Base-by-base conservation (phyloP, 2,888 invertebrate genomes). In the Stenodema calcarata region DNA sequence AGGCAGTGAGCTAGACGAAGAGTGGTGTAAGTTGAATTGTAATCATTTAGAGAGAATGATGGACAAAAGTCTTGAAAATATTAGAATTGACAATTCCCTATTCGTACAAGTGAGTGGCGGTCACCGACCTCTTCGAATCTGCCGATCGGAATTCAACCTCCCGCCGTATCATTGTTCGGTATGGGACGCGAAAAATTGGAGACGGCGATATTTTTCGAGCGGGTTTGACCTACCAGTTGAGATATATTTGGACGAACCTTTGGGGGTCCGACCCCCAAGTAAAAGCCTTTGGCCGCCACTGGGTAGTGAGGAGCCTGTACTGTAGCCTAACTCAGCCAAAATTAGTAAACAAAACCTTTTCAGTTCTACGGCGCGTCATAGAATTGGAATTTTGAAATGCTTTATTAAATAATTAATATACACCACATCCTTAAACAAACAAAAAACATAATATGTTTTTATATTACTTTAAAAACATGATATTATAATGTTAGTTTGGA, bases 231-330 rank as follows among this genome's bases (percentile, higher is more conserved):
- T 73, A 73, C 73, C 35, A 73, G 28, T 30, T 41, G 35, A 62
- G 18, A n/a, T 73, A 73, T 35, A 35, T 73, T 73, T 73, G 41
- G 73, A 73, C 30, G 73, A 73, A 73, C 73, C 73, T 73, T 73
- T 73, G 73, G 70, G 28, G 28, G n/a, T 12, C 62, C 73, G 35
- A 73, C 62, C 73, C 73, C 35, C 35, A 73, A 73, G 73, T 73
- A 35, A 73, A 73, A 73, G 73, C 73, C 41, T 11, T 62, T 62
- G 62, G 62, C 23, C 62, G 23, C 62, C 50, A n/a, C 18, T 18
- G 54, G n/a, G 18, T 16, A 18, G 54, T 54, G n/a, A 54, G n/a
- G 7, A 18, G 54, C 54, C 18, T 54, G 18, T 54, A 3, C 54
- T 54, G 3, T 35, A 7, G 4, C 2, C 54, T 4, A 12, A 3